These are phyloP conservation scores for Platalea minor DNA, from an alignment of 2,797 vertebrate genomes.

Conservation along the genomic window DNA sequence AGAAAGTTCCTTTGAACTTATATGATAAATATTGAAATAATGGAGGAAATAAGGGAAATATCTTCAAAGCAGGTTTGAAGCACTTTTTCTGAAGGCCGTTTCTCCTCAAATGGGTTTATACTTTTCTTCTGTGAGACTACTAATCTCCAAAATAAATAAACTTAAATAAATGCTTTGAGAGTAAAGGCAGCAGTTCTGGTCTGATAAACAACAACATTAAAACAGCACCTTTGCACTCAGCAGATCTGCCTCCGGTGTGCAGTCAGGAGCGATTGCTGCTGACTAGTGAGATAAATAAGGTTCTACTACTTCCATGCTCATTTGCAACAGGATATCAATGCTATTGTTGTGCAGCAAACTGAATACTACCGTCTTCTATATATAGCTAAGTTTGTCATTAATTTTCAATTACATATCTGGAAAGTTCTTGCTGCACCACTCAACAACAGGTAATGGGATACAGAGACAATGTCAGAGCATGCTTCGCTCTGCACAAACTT, in stretches of 20 bases:
- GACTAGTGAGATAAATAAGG: not conserved
- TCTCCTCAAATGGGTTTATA: not conserved
- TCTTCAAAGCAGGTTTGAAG: not conserved
- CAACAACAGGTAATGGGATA: not conserved
- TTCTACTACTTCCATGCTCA: not conserved
- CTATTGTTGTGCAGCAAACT: not conserved
- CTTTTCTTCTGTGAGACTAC: not conserved
- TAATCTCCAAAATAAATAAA: not conserved
- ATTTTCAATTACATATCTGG: not conserved
- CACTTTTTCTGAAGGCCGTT: not conserved
- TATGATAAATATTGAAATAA: not conserved
- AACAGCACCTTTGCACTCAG: not conserved
- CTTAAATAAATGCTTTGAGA: not conserved
- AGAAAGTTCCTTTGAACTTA: not conserved
- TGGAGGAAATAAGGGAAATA: not conserved
- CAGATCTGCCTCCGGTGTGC: not conserved
- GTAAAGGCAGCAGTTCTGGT: not conserved
- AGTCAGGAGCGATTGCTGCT: constrained; percentile 13
- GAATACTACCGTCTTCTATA: not conserved
- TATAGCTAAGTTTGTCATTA: not conserved
- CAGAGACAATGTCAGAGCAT: not conserved
- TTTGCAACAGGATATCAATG: not conserved
- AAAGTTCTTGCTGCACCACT: not conserved
- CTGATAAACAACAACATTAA: constrained; percentile 13
- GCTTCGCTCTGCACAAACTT: fast-evolving